Evolutionary conservation across 1,140 invertebrate species (phyloP).

Genomic region (Reticulitermes speratus): DNA sequence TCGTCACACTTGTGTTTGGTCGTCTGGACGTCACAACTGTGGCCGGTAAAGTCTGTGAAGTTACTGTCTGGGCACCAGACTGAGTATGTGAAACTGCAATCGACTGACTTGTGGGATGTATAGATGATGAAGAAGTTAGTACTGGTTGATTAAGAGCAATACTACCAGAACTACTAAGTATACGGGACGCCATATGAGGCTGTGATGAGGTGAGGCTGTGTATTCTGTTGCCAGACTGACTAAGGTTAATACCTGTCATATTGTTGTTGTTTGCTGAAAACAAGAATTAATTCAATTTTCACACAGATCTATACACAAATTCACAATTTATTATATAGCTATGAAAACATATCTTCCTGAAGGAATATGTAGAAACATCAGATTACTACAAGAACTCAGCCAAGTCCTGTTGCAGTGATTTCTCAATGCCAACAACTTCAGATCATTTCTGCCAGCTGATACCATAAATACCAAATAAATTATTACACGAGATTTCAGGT

Average conservation of each 20-base stretch:
- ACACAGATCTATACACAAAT: neutral
- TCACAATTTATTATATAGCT: too few relatives aligned
- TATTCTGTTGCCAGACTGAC: conserved; percentile 25
- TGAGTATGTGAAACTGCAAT: neutral
- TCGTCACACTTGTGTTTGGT: conserved; percentile 66
- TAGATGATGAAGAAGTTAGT: neutral
- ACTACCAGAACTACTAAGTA: conserved; percentile 17
- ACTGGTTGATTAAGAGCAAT: neutral
- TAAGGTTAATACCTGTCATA: neutral
- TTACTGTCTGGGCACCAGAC: conserved; percentile 12
- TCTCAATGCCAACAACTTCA: too few relatives aligned
- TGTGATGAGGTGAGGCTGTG: conserved; percentile 20
- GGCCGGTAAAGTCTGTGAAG: conserved; percentile 45
- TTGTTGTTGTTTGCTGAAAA: neutral
- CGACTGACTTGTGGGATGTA: neutral
- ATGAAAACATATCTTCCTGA: too few relatives aligned
- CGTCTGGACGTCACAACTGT: conserved; percentile 62
- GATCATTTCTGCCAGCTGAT: too few relatives aligned
- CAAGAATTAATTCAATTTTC: too few relatives aligned
- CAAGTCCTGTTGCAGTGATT: too few relatives aligned
- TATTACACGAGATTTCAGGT: too few relatives aligned
- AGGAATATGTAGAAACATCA: too few relatives aligned
- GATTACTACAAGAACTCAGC: too few relatives aligned
- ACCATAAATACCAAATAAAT: too few relatives aligned
- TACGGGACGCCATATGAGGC: neutral